These are phyloP conservation scores for Emydocephalus ijimae DNA, from an alignment of 2,113 vertebrate genomes.

Conservation along the genomic window DNA sequence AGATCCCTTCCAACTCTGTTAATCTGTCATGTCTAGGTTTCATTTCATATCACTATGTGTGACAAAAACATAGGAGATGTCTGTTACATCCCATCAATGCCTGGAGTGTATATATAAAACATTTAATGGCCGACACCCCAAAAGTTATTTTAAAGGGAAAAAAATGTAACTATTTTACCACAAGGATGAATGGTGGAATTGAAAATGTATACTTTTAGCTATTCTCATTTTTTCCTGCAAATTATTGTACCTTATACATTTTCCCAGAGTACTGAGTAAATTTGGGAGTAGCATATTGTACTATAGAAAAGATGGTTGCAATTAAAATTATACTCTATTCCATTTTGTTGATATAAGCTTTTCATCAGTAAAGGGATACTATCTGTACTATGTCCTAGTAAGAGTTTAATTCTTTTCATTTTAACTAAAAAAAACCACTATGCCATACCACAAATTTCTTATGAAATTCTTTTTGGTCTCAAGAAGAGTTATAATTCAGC, in stretches of 20 bases:
- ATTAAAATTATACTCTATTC: not conserved
- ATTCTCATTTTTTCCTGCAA: not conserved
- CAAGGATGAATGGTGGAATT: not conserved
- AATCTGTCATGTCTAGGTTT: not conserved
- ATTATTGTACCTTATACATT: not conserved
- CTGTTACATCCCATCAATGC: not conserved
- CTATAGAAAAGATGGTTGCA: not conserved
- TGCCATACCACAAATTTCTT: not conserved
- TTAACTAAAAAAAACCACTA: not conserved
- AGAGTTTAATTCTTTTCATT: not conserved
- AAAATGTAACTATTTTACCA: not conserved
- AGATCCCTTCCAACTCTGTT: no score
- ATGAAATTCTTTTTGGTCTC: not conserved
- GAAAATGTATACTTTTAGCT: not conserved
- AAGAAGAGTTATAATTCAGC: not conserved
- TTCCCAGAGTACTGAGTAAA: not conserved
- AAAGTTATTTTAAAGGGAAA: not conserved
- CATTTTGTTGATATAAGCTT: not conserved
- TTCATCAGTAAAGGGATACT: not conserved
- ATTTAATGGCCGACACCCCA: not conserved
- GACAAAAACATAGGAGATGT: not conserved
- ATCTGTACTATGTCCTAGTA: not conserved
- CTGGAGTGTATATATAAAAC: not conserved
- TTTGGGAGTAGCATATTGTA: not conserved
- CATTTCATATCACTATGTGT: not conserved